These are phyloP conservation scores for Calliopsis andreniformis DNA, from an alignment of 1,140 invertebrate species.

Conservation along the genomic window DNA sequence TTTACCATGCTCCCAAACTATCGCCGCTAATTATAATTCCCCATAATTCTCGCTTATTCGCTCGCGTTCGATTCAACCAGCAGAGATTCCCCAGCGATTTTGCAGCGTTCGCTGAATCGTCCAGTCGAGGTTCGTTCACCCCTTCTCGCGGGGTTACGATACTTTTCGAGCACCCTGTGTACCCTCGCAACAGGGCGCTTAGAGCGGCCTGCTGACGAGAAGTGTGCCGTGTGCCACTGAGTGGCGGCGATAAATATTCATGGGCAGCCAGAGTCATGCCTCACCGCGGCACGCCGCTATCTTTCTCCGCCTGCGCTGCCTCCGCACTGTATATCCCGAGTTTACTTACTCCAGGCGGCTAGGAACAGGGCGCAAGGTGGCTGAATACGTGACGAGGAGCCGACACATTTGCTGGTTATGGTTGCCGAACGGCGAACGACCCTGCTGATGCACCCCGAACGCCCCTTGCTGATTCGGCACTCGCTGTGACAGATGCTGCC, in stretches of 20 bases:
- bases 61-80: background rate
- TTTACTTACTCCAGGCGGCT: slow-evolving; percentile 50
- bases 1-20: slow-evolving; percentile 24
- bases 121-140: slow-evolving; percentile 32
- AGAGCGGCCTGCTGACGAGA: slow-evolving; percentile 43
- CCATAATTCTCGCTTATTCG: slow-evolving; percentile 10
- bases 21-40: slow-evolving; percentile 23
- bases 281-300: slow-evolving; percentile 40
- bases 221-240: slow-evolving; percentile 47
- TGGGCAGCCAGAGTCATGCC: slow-evolving; percentile 36
- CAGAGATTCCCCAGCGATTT: background rate
- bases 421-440: slow-evolving; percentile 22
- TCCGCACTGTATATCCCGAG: slow-evolving; percentile 7
- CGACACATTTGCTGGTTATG: slow-evolving; percentile 46
- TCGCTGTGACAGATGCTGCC: slow-evolving; percentile 13
- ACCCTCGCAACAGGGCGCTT: slow-evolving; percentile 24
- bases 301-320: slow-evolving; percentile 26
- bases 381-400: slow-evolving; percentile 43
- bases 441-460: slow-evolving; percentile 32
- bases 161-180: slow-evolving; percentile 33
- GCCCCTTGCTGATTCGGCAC: slow-evolving; percentile 31
- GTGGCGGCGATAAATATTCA: slow-evolving; percentile 67
- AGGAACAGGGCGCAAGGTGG: slow-evolving; percentile 22
- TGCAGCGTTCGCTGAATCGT: background rate
- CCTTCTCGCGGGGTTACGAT: background rate